Base-by-base conservation (phyloP, 2,888 invertebrate species). In the Sminthurinus aureus region DNA sequence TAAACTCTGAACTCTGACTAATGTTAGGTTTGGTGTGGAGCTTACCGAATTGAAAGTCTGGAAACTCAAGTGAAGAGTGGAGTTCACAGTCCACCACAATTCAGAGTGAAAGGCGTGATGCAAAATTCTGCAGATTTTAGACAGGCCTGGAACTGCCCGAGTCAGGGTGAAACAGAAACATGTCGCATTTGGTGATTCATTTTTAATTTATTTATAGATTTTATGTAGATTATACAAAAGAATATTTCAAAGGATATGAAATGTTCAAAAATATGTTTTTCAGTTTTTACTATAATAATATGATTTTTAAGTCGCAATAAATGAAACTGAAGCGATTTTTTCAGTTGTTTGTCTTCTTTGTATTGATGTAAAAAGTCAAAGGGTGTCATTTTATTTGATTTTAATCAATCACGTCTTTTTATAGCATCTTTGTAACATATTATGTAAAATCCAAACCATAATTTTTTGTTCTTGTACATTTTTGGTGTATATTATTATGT, bases 71-170 rank as follows among this genome's bases (percentile, higher is more conserved):
- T 75, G 1, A 38, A 38, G 50, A 2, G 2, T 12, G 76, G 26
- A 38, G 64, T 64, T 1, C 64, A 64, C n/a, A n/a, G 18, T 3
- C 64, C 64, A 64, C n/a, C 64, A 9, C 18, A 64, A 64, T 81
- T 81, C 26, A 12, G 81, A 13, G 81, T 81, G 51, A 51, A 18
- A 58, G 81, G 81, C 9, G 51, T 22, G 2, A 6, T 81, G 24
- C 18, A 74, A 74, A 81, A 81, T 52, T 74, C 71, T 11, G 22
- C 15, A 20, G 81, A 74, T 26, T 81, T 81, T 74, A 20, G 18
- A 18, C 13, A 20, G 2, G 52, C 74, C n/a, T 81, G 74, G 74
- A 52, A 73, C 1, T 81, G 81, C 24, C 20, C 24, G 51, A 11
- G 0, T 15, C 38, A 38, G 6, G 38, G 38, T 38, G 38, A 38